phyloP scores from a whole-genome alignment of 2,113 vertebrate genomes.

The Elgaria multicarinata region DNA sequence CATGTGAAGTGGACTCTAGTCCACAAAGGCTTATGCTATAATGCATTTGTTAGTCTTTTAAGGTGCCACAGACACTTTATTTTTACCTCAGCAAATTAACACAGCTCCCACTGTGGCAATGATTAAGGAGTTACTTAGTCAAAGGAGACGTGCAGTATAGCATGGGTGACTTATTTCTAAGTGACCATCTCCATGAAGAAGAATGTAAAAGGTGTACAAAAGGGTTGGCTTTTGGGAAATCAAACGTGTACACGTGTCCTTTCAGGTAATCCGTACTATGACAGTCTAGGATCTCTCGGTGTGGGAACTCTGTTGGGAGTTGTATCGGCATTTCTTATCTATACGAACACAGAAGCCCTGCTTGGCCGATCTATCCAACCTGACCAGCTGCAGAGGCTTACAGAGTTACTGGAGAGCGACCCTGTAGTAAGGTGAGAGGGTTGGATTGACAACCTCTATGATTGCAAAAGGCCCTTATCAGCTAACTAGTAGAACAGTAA shows the following conservation, averaged over 20 bases:
- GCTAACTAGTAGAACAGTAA: slow-evolving; percentile 5
- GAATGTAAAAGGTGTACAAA: not conserved
- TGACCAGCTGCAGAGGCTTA: slow-evolving; percentile 93
- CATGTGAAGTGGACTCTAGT: too few relatives aligned
- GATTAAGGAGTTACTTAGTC: too few relatives aligned
- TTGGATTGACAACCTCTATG: not conserved
- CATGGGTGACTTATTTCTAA: not conserved
- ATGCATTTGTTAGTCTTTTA: not conserved
- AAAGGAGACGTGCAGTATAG: not conserved
- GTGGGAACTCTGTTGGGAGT: slow-evolving; percentile 91
- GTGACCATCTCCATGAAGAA: not conserved
- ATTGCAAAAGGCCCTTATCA: not conserved
- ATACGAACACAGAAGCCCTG: slow-evolving; percentile 96
- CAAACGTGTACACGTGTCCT: slow-evolving; percentile 28
- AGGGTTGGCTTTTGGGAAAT: not conserved
- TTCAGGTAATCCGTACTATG: slow-evolving; percentile 90
- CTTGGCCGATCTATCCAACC: slow-evolving; percentile 94
- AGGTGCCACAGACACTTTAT: not conserved
- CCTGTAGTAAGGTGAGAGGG: slow-evolving; percentile 91
- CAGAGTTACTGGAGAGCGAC: slow-evolving; percentile 93
- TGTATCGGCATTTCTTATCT: slow-evolving; percentile 97
- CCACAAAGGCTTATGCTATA: too few relatives aligned
- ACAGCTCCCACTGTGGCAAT: too few relatives aligned
- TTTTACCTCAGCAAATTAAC: too few relatives aligned
- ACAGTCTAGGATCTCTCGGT: slow-evolving; percentile 93